A percentile compares a stretch with the other conserved stretches of the same genome.
Evolutionary conservation across 2,888 invertebrate genomes (phyloP).

Genomic region (Plagodis pulveraria): DNA sequence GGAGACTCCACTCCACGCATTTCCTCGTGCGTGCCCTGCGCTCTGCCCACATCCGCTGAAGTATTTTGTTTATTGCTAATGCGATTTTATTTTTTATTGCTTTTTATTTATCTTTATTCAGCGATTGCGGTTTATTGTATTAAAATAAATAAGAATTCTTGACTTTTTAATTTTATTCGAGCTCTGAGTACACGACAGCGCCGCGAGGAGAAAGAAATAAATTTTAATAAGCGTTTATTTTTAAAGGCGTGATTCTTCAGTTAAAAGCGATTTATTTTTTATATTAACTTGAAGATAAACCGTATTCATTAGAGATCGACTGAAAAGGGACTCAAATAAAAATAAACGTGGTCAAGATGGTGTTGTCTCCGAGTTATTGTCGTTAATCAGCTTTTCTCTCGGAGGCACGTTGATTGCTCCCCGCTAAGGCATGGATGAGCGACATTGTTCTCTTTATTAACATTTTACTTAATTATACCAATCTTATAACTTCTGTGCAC

Average conservation of each 20-base stretch:
- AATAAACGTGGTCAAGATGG: constrained; percentile 78
- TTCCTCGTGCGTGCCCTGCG: constrained; percentile 66
- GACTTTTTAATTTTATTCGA: constrained; percentile 85
- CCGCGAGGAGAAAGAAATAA: constrained; percentile 83
- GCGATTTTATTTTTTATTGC: constrained; percentile 85
- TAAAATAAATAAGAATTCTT: constrained; percentile 85
- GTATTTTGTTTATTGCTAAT: constrained; percentile 86
- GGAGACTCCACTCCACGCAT: constrained; percentile 59
- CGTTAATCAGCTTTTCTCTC: constrained; percentile 74
- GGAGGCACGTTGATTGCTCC: constrained; percentile 74
- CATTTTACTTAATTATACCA: constrained; percentile 65
- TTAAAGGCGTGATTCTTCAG: constrained; percentile 85
- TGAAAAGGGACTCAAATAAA: constrained; percentile 82
- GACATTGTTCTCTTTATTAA: constrained; percentile 68
- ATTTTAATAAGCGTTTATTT: constrained; percentile 85
- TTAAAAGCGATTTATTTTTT: constrained; percentile 85
- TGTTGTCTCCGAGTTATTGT: constrained; percentile 81
- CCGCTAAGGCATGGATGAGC: constrained; percentile 43
- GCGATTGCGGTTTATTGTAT: constrained; percentile 85
- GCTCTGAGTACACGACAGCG: constrained; percentile 81
- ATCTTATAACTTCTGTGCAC: constrained; percentile 51
- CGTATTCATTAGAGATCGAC: constrained; percentile 84
- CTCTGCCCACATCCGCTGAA: constrained; percentile 84
- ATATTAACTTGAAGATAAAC: constrained; percentile 83
- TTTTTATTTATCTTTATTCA: constrained; percentile 85